phyloP scores from a whole-genome alignment of 1,140 invertebrate species.

The Cydia fagiglandana region DNA sequence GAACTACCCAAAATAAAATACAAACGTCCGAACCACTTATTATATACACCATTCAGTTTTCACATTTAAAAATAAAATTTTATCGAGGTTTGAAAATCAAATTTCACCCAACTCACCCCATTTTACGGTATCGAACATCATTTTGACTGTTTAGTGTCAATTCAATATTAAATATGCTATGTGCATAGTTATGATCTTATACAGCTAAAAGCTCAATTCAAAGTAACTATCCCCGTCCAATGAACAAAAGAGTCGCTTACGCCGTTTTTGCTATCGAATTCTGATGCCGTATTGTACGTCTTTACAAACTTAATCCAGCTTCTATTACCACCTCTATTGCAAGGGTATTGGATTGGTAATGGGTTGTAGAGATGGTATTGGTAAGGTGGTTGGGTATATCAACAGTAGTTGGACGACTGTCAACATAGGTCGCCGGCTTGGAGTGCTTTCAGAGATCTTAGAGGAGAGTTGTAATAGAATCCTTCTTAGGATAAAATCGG shows the following conservation, averaged over 20 bases:
- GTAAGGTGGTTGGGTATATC: not conserved
- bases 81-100: no score
- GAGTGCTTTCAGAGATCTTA: not conserved
- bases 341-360: not conserved
- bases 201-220: not conserved
- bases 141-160: not conserved
- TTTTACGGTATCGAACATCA: no score
- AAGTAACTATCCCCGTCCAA: not conserved
- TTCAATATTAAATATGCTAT: conserved; percentile 1
- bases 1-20: no score
- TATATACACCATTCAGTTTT: no score
- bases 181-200: not conserved
- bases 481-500: not conserved
- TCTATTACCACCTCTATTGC: not conserved
- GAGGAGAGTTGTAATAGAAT: conserved; percentile 1
- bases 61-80: no score
- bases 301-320: not conserved
- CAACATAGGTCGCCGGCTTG: conserved; percentile 3
- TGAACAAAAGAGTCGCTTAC: conserved; percentile 7
- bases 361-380: not conserved
- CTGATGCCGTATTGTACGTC: conserved; percentile 4
- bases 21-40: no score
- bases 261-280: not conserved
- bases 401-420: conserved; percentile 8
- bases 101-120: no score